Conservation (phyloP, 23 tunicate genomes). For the Halocynthia aurantium region DNA sequence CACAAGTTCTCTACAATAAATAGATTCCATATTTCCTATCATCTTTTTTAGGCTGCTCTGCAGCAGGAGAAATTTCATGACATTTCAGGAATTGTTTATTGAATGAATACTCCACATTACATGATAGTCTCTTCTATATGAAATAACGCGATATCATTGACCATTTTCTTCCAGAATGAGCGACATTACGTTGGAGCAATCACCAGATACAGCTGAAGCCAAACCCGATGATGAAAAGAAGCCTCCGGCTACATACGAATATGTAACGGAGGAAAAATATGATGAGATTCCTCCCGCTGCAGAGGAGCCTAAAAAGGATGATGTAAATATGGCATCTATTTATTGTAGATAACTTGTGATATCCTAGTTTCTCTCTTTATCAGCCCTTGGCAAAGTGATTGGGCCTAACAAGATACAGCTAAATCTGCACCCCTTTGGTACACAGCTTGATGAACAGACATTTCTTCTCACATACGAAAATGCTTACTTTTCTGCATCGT, state of each 20-base stretch:
- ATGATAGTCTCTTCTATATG: neutral
- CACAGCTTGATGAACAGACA: neutral
- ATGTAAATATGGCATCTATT: neutral
- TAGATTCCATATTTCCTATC: neutral
- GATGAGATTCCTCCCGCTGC: neutral
- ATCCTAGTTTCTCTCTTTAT: neutral
- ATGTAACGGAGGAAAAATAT: neutral
- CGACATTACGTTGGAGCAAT: neutral
- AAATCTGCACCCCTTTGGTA: neutral
- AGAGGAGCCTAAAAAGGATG: neutral
- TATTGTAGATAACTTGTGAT: neutral
- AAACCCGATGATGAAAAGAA: neutral
- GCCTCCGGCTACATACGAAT: slow-evolving; percentile 1
- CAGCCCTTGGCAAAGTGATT: too few species aligned
- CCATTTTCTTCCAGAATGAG: neutral
- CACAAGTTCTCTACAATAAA: neutral
- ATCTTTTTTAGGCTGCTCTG: neutral
- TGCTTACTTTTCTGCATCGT: too few species aligned
- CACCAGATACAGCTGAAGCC: slow-evolving; percentile 7
- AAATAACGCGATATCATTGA: neutral
- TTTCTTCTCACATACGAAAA: too few species aligned
- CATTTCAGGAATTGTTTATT: too few species aligned
- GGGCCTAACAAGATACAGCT: neutral
- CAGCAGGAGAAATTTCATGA: neutral
- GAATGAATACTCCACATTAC: too few species aligned